Conservation (phyloP, 2,888 invertebrate species). For the Trachelus iudaicus region DNA sequence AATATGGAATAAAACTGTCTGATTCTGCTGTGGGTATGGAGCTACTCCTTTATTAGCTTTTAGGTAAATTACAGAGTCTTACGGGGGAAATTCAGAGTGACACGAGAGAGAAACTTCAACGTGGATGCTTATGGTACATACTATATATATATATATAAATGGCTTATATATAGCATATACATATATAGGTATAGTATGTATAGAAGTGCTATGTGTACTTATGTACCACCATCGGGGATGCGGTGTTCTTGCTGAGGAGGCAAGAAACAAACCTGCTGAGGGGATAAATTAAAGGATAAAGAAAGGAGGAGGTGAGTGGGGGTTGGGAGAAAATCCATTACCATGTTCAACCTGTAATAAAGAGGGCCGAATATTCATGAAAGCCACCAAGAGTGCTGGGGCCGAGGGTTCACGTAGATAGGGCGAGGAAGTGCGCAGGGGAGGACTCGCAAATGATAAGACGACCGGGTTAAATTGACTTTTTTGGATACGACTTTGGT, state of each 20-base stretch:
- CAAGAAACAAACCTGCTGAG: conserved; percentile 1
- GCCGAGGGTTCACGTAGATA: not conserved
- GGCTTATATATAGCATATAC: not conserved
- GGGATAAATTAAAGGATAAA: conserved; percentile 8
- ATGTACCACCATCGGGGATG: not conserved
- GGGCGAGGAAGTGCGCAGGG: not conserved
- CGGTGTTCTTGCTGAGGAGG: not conserved
- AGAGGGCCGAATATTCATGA: conserved; percentile 3
- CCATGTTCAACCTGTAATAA: conserved; percentile 4
- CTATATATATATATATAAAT: not conserved
- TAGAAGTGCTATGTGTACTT: not conserved
- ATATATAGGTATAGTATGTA: not conserved
- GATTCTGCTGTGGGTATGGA: not conserved
- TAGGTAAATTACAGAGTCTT: conserved; percentile 28
- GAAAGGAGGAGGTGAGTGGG: not conserved
- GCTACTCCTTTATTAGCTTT: conserved; percentile 28
- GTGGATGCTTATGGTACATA: not conserved
- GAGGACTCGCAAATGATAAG: not conserved
- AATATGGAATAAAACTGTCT: conserved; percentile 12
- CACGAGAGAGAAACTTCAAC: conserved; percentile 22
- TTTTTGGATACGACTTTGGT: not conserved
- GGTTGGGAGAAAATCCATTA: not conserved
- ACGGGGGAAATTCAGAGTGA: conserved; percentile 21
- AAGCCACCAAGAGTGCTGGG: not conserved
- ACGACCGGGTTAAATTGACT: not conserved